Evolutionary conservation across 2,888 invertebrate species (phyloP), one percentile per base, ranked within the genome.

Genomic region (Parapristionchus giblindavisi): DNA sequence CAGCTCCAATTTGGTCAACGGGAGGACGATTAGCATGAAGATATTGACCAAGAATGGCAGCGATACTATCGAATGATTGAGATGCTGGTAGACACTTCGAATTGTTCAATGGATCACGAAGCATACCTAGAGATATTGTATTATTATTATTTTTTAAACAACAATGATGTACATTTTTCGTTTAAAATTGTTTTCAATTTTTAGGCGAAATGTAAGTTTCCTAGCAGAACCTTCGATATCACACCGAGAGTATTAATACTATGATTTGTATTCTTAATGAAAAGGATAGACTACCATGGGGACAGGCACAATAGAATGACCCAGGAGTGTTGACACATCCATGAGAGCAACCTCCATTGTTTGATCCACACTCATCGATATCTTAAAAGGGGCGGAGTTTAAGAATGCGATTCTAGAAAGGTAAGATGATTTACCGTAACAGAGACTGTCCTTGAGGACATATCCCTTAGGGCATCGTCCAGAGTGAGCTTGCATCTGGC

Each of bases 281-380:
- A 21, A 14, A 51, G 40, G 70, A 3, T 21, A 38, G 5, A 14
- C 6, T 63, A 71, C 71, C 85, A 73, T 85, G 82, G 11, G 87
- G 87, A 63, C 87, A 87, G 11, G 87, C 87, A 75, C 87, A 87
- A 75, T 87, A 87, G 77, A 79, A 86, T 34, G 82, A 79, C 68
- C 87, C 87, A 24, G 84, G 83, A n/a, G 84, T 85, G 77, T 87
- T 87, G 38, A 87, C 85, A 72, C 87, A 87, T 43, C 86, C 87
- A 71, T 87, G 84, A 3, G 83, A 79, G 73, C 87, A 87, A 24
- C 82, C 81, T 32, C 87, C 87, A 78, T 87, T 87, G 56, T 77
- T 77, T 21, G 77, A 77, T 8, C 77, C 75, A 73, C 87, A 87
- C 68, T 87, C 87, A 76, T 87, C 83, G 24, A 86, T 80, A 76